Conservation (phyloP, 2,888 invertebrate genomes). For the Dioctria rufipes region DNA sequence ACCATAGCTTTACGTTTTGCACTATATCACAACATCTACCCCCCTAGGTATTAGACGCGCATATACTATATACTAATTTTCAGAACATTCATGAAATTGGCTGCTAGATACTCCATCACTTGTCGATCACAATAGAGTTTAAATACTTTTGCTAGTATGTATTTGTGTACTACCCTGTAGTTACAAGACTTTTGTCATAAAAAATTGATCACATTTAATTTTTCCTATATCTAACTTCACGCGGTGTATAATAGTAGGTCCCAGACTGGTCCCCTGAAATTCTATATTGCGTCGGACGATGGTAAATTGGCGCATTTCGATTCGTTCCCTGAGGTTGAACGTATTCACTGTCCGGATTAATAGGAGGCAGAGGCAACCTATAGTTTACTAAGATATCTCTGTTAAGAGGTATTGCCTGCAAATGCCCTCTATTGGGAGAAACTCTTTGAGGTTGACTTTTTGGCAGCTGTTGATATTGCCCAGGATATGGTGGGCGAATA, state of each 20-base stretch:
- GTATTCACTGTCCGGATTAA: constrained; percentile 80
- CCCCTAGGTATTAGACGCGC: constrained; percentile 15
- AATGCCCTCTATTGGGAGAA: neutral
- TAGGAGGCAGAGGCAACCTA: constrained; percentile 76
- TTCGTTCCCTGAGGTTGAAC: constrained; percentile 60
- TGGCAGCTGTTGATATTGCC: constrained; percentile 62
- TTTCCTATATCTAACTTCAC: constrained; percentile 48
- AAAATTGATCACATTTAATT: constrained; percentile 51
- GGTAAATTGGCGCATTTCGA: constrained; percentile 23
- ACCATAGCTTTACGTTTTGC: too few species aligned
- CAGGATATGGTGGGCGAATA: constrained; percentile 72
- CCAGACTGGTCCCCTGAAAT: constrained; percentile 24
- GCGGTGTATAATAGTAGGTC: constrained; percentile 29
- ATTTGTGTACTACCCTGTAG: constrained; percentile 54
- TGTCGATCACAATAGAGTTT: constrained; percentile 42
- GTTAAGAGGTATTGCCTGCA: constrained; percentile 71
- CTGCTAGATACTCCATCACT: constrained; percentile 9
- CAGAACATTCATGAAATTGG: constrained; percentile 7
- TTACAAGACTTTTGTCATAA: constrained; percentile 51
- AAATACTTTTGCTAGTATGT: constrained; percentile 31
- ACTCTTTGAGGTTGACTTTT: neutral
- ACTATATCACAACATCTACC: neutral
- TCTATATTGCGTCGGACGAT: constrained; percentile 7
- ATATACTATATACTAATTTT: too few species aligned
- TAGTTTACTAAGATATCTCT: constrained; percentile 82